Evolutionary conservation across 2,888 invertebrate species (phyloP).

Genomic region (Hemithea aestivaria): DNA sequence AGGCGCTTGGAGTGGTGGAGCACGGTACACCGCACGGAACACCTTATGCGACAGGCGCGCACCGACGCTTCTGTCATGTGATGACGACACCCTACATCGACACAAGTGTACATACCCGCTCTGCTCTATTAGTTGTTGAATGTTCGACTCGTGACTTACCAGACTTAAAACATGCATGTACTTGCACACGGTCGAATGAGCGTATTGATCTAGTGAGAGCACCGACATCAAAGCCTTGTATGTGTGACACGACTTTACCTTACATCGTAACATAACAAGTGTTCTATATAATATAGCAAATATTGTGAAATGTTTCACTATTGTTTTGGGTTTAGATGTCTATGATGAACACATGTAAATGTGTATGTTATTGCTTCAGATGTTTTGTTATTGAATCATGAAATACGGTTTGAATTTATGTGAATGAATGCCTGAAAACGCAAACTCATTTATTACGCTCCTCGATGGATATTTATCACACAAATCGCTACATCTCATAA

Average conservation of each 20-base stretch:
- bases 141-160: slow-evolving; percentile 53
- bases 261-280: slow-evolving; percentile 16
- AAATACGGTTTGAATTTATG: slow-evolving; percentile 36
- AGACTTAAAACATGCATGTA: slow-evolving; percentile 66
- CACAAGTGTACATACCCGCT: slow-evolving; percentile 69
- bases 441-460: slow-evolving; percentile 15
- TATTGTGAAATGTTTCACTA: slow-evolving; percentile 30
- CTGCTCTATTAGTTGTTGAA: slow-evolving; percentile 61
- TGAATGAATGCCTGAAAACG: slow-evolving; percentile 42
- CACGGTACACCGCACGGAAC: slow-evolving; percentile 66
- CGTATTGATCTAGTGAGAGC: slow-evolving; percentile 59
- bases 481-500: slow-evolving; percentile 16
- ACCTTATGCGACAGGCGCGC: slow-evolving; percentile 74
- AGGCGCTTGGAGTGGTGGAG: slow-evolving; percentile 69
- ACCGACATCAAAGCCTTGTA: slow-evolving; percentile 53
- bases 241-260: slow-evolving; percentile 47
- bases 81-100: slow-evolving; percentile 51
- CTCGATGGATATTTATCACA: slow-evolving; percentile 18
- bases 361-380: slow-evolving; percentile 40
- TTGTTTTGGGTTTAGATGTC: slow-evolving; percentile 30
- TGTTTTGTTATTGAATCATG: slow-evolving; percentile 30
- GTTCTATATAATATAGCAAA: slow-evolving; percentile 23
- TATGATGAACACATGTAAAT: slow-evolving; percentile 39
- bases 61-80: slow-evolving; percentile 64
- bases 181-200: slow-evolving; percentile 64